Evolutionary conservation across 2,113 vertebrate species (phyloP).

Genomic region (human): DNA sequence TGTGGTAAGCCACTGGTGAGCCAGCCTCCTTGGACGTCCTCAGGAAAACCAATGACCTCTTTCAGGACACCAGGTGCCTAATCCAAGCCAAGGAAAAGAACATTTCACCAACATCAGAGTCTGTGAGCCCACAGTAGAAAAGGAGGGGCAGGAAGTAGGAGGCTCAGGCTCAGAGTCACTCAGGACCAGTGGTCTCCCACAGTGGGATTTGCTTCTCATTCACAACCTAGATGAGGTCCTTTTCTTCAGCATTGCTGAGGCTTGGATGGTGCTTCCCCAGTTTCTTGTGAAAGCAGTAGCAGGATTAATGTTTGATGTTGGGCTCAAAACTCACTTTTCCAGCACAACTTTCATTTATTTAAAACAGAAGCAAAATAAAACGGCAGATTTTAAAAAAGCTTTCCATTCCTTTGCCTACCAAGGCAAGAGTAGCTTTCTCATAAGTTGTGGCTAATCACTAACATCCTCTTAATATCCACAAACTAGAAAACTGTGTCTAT

Average conservation of each 20-base stretch:
- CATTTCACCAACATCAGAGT: conserved; percentile 26
- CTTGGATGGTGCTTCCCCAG: not conserved
- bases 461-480: not conserved
- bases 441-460: not conserved
- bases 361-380: conserved; percentile 46
- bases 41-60: conserved; percentile 50
- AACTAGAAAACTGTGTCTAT: not conserved
- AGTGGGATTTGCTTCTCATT: not conserved
- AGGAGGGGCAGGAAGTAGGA: conserved; percentile 22
- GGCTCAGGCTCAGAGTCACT: not conserved
- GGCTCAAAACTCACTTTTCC: not conserved
- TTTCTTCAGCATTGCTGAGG: not conserved
- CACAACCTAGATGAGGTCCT: not conserved
- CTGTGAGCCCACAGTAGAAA: conserved; percentile 5
- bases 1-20: conserved; percentile 26
- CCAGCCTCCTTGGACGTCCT: conserved; percentile 44
- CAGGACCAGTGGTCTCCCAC: not conserved
- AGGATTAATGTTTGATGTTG: conserved; percentile 8
- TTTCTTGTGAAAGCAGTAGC: conserved; percentile 3
- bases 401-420: not conserved
- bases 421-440: not conserved
- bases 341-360: not conserved
- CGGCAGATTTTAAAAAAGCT: conserved; percentile 14
- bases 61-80: conserved; percentile 42
- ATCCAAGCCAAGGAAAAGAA: conserved; percentile 48